Evolutionary conservation across 2,797 vertebrate species (phyloP), one percentile per base, ranked within the genome.

Genomic region (Gambusia yucatana): DNA sequence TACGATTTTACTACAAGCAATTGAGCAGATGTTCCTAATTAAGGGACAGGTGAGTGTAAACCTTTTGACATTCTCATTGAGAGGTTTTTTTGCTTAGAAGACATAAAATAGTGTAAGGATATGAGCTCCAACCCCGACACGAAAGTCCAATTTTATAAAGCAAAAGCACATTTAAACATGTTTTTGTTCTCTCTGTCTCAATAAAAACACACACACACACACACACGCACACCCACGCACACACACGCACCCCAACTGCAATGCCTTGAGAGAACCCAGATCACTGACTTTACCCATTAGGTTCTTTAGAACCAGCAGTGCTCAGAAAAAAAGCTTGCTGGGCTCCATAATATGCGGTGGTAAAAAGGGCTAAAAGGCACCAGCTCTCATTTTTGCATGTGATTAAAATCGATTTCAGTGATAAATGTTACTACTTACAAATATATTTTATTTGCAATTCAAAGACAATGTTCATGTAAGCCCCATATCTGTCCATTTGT

Each of bases 391-490:
- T 30, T 20, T 10, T 59, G 22, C 55, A 59, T 4, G 10, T 33
- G 13, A 61, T 63, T 65, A 39, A 65, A 22, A 41, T 28, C 13
- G 28, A 33, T 61, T 20, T 33, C 4, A 46, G 17, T 46, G 17
- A 55, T 43, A 70, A 22, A 44, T 3, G 14, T 52, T 11, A 25
- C 28, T 52, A 63, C 36, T 14, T 0, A 14, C 50, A 14, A 36
- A 47, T 9, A 44, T 11, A 52, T 44, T 22, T 28, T 73, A 8
- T 28, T 59, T 57, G 6, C 22, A 25, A 22, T 28, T 22, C n/a
- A 20, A 17, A 46, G 47, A 76, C 36, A 48, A 65, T 44, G 30
- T 81, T 76, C 63, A 69, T 30, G 6, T n/a, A 69, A 43, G 41
- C 9, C 22, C 65, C 22, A n/a, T 43, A n/a, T 44, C 28, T 8